These are phyloP conservation scores for Nasonia longicornis DNA, from an alignment of 1,140 invertebrate species.

Conservation along the genomic window DNA sequence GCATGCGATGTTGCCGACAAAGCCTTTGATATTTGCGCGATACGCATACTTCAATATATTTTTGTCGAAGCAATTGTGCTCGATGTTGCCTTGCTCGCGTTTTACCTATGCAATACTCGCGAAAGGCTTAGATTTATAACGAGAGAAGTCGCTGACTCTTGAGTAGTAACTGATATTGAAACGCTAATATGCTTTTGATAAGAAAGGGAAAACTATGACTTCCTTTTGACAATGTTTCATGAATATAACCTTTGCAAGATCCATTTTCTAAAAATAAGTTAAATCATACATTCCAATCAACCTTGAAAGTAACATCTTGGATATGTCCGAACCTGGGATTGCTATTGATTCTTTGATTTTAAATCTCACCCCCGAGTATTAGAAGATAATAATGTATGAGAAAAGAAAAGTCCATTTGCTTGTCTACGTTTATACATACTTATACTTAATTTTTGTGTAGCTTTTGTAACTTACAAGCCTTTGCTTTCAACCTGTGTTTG, in stretches of 20 bases:
- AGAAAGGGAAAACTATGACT: conserved; percentile 28
- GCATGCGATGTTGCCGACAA: conserved; percentile 58
- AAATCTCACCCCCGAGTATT: no score
- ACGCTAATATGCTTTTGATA: background rate
- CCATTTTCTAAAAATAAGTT: background rate
- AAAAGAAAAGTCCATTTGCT: conserved; percentile 32
- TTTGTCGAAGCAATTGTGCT: background rate
- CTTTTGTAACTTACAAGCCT: conserved; percentile 28
- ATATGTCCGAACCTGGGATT: background rate
- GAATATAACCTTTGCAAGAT: background rate
- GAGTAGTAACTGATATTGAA: background rate
- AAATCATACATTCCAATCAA: background rate
- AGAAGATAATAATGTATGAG: background rate
- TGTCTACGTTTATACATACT: conserved; percentile 3
- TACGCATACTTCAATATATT: background rate
- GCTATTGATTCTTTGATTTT: background rate
- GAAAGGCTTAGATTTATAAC: background rate
- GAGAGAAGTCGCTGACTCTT: background rate
- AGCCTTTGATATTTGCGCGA: conserved; percentile 6
- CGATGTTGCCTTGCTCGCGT: background rate
- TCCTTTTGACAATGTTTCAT: background rate
- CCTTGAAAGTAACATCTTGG: background rate
- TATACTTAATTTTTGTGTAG: conserved; percentile 10
- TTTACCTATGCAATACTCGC: background rate
- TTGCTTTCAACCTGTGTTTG: conserved; percentile 19